phyloP scores from a whole-genome alignment of 2,888 invertebrate species.

The Brachylomia viminalis region DNA sequence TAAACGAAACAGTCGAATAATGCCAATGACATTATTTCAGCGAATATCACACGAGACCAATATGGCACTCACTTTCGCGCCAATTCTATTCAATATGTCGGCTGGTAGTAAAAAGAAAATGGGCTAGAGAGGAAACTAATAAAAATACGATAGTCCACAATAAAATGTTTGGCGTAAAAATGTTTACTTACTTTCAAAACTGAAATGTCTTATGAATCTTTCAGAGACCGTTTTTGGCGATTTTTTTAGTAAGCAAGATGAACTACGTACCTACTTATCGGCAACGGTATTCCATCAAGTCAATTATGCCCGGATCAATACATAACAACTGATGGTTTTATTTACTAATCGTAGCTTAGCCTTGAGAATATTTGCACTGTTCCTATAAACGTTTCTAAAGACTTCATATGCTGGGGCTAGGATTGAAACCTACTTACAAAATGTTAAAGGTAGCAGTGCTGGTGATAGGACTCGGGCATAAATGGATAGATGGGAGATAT shows the following conservation, averaged over 20 bases:
- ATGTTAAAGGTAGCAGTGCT: background rate
- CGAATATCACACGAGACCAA: constrained; percentile 59
- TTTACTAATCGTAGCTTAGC: background rate
- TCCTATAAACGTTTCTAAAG: background rate
- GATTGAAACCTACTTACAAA: background rate
- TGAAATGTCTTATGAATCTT: constrained; percentile 56
- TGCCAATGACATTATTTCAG: constrained; percentile 5
- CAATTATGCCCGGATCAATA: background rate
- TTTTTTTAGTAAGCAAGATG: background rate
- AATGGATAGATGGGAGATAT: no score
- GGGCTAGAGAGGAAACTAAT: constrained; percentile 79
- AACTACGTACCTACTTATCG: no score
- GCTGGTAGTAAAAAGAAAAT: constrained; percentile 82
- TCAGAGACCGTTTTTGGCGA: background rate
- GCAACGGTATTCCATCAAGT: background rate
- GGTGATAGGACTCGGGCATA: no score
- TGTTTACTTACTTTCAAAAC: constrained; percentile 63
- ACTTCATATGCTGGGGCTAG: background rate
- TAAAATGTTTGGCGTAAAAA: constrained; percentile 74
- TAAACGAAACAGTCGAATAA: constrained; percentile 12
- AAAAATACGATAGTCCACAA: constrained; percentile 77
- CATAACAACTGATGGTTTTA: background rate
- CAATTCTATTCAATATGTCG: constrained; percentile 87
- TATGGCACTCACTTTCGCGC: constrained; percentile 71
- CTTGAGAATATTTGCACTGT: background rate